Evolutionary conservation across 2,113 vertebrate species (phyloP).

Genomic region (Catagonus wagneri): DNA sequence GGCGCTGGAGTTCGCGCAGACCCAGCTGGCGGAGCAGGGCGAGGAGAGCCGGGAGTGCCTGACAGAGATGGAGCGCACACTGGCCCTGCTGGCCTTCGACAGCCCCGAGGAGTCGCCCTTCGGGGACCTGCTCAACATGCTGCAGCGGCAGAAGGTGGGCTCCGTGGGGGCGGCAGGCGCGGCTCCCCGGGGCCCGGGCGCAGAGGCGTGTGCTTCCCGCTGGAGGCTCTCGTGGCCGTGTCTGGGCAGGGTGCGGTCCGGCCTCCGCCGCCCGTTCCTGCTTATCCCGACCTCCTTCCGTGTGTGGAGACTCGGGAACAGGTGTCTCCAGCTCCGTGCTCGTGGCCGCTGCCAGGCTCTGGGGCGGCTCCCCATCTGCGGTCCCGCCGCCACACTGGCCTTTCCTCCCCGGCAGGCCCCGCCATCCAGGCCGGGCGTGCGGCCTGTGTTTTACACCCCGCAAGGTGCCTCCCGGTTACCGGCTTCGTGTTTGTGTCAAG

Average conservation of each 20-base stretch:
- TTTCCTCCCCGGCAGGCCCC: not conserved
- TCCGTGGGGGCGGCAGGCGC: not conserved
- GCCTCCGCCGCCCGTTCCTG: no score
- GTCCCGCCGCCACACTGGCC: accelerated
- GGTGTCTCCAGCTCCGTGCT: not conserved
- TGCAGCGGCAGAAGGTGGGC: constrained; percentile 96
- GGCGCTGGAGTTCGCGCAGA: constrained; percentile 98
- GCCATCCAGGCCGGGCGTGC: not conserved
- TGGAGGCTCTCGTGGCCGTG: no score
- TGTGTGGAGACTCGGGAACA: not conserved
- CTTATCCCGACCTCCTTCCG: not conserved
- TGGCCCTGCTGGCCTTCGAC: constrained; percentile 97
- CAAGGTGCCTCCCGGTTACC: accelerated
- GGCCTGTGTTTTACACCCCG: not conserved
- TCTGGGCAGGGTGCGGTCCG: not conserved
- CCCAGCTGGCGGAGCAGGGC: constrained; percentile 97
- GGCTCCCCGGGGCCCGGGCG: no score
- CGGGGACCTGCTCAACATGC: constrained; percentile 98
- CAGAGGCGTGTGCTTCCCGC: no score
- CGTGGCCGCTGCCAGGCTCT: no score
- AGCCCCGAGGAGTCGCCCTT: constrained; percentile 98
- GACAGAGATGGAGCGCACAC: constrained; percentile 98
- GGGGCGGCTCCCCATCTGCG: not conserved
- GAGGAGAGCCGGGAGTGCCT: constrained; percentile 98
- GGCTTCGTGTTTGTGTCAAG: not conserved